phyloP scores from a whole-genome alignment of 2,888 invertebrate species.

The Notodonta ziczac region DNA sequence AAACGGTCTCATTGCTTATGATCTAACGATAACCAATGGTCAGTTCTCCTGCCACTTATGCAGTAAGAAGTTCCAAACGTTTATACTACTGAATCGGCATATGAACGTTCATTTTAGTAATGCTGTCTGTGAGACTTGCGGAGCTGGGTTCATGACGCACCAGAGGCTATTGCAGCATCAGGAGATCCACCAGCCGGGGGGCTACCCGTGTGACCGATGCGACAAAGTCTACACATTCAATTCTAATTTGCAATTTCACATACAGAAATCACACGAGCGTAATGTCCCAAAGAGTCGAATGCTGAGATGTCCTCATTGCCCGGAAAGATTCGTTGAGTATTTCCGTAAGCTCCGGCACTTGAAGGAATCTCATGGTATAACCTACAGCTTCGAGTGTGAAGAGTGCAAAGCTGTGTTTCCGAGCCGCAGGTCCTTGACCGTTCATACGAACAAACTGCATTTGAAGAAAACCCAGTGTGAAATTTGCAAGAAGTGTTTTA shows the following conservation, averaged over 20 bases:
- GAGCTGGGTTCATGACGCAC: conserved; percentile 67
- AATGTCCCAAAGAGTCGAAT: conserved; percentile 53
- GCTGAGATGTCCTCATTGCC: conserved; percentile 63
- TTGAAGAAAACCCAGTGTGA: conserved; percentile 73
- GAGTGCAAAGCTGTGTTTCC: conserved; percentile 61
- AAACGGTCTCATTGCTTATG: conserved; percentile 62
- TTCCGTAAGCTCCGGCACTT: conserved; percentile 69
- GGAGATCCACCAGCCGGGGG: conserved; percentile 65
- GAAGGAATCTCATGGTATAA: conserved; percentile 62
- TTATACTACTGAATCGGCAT: conserved; percentile 66
- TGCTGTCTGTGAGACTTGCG: conserved; percentile 69
- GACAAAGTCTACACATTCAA: conserved; percentile 76
- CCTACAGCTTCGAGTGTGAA: conserved; percentile 64
- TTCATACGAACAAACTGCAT: conserved; percentile 68
- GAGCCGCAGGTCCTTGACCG: conserved; percentile 59
- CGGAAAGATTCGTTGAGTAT: conserved; percentile 66
- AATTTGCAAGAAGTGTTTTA: conserved; percentile 77
- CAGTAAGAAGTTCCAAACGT: conserved; percentile 62
- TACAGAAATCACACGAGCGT: conserved; percentile 64
- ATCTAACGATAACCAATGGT: conserved; percentile 53
- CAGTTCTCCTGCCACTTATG: conserved; percentile 66
- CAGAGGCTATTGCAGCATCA: conserved; percentile 65
- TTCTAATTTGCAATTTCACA: conserved; percentile 64
- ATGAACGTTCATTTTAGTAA: conserved; percentile 74
- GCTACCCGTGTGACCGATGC: conserved; percentile 69